Percentiles rank a stretch among this genome's conserved stretches.
Evolutionary conservation across 1,140 invertebrate genomes (phyloP).

Genomic region (Pemphigus obesinymphae): DNA sequence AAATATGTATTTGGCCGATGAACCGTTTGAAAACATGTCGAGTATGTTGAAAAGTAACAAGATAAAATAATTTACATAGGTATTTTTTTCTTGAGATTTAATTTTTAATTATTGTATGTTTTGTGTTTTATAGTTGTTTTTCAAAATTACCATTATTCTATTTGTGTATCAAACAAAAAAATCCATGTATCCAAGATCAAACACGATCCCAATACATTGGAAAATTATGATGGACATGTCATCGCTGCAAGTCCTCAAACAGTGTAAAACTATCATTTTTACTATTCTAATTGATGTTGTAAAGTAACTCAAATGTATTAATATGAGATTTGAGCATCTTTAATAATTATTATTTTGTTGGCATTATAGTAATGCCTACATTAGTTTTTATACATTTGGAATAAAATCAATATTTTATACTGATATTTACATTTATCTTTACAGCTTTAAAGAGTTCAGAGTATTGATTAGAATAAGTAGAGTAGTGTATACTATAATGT

Average conservation of each 20-base stretch:
- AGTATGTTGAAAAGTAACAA: too few species aligned
- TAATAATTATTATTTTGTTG: too few species aligned
- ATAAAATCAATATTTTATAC: too few species aligned
- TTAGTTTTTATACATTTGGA: too few species aligned
- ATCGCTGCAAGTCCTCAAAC: not conserved
- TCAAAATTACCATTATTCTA: constrained; percentile 73
- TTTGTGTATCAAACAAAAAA: constrained; percentile 79
- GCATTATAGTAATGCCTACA: too few species aligned
- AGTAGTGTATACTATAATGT: too few species aligned
- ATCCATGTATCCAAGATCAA: constrained; percentile 69
- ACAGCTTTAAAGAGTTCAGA: too few species aligned
- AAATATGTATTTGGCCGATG: not conserved
- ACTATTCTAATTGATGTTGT: not conserved
- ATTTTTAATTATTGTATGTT: not conserved
- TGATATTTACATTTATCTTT: too few species aligned
- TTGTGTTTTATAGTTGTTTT: constrained; percentile 62
- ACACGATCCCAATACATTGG: not conserved
- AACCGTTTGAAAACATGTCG: constrained; percentile 21
- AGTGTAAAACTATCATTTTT: too few species aligned
- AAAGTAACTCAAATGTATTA: too few species aligned
- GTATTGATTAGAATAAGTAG: too few species aligned
- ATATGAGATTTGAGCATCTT: too few species aligned
- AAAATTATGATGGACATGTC: not conserved
- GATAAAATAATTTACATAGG: not conserved
- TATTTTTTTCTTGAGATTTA: not conserved